Conservation (phyloP, 1,140 invertebrate genomes). For the Pectinophora gossypiella region DNA sequence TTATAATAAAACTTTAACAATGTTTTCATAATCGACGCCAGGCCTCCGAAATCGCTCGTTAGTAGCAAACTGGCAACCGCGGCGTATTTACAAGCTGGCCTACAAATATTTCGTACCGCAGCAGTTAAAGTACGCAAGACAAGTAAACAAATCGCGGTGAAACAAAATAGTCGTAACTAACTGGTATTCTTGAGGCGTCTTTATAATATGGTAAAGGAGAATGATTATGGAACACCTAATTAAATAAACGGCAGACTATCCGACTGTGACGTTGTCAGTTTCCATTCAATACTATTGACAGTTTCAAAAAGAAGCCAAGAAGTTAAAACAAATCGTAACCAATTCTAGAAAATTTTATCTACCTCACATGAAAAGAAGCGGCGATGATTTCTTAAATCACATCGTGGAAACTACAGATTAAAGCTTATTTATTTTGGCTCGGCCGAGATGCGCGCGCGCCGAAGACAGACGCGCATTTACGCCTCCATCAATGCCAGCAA, state of each 20-base stretch:
- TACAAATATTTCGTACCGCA: constrained; percentile 25
- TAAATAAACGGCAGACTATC: too few relatives aligned
- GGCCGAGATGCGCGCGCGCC: constrained; percentile 44
- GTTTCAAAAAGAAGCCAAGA: too few relatives aligned
- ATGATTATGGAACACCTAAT: too few relatives aligned
- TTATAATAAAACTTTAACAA: constrained; percentile 70
- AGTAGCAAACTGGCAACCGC: constrained; percentile 20
- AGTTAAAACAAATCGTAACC: too few relatives aligned
- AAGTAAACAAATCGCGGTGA: not conserved
- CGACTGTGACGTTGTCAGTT: too few relatives aligned
- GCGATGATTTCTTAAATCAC: constrained; percentile 1
- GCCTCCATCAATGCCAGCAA: constrained; percentile 39
- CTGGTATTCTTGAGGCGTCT: too few relatives aligned
- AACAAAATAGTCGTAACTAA: too few relatives aligned
- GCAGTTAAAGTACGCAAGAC: constrained; percentile 5
- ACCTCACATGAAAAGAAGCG: not conserved
- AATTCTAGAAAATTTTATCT: too few relatives aligned
- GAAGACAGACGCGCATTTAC: constrained; percentile 56
- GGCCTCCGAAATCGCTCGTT: constrained; percentile 33
- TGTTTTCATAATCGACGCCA: constrained; percentile 66
- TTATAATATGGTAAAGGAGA: too few relatives aligned
- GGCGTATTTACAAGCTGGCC: constrained; percentile 53
- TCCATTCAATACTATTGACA: too few relatives aligned
- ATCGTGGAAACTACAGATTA: constrained; percentile 18
- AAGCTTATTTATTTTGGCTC: constrained; percentile 65